These are phyloP conservation scores for Fulica atra DNA, from an alignment of 2,113 vertebrate genomes.

Conservation along the genomic window DNA sequence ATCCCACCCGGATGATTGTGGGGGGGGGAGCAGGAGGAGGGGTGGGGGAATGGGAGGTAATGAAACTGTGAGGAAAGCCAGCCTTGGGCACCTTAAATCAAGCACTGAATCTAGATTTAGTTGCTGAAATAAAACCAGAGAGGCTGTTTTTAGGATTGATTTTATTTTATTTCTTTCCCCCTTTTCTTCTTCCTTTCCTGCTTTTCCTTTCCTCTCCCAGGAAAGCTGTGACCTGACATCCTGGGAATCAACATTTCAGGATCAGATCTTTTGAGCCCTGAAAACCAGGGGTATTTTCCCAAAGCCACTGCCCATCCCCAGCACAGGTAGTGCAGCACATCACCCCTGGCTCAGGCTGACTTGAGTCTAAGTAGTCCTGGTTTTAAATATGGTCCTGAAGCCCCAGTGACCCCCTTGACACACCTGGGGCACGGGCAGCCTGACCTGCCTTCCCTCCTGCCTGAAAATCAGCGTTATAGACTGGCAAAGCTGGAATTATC, in stretches of 20 bases:
- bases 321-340: background rate
- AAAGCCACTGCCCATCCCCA: background rate
- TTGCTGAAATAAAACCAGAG: background rate
- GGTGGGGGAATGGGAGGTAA: background rate
- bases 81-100: background rate
- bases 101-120: background rate
- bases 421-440: background rate
- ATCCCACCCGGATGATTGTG: rapidly evolving
- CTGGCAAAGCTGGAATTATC: background rate
- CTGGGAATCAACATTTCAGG: background rate
- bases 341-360: no score
- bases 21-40: background rate
- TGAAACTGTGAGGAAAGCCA: background rate
- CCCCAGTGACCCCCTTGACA: background rate
- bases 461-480: background rate
- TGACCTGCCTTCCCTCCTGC: background rate
- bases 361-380: background rate
- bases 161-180: background rate
- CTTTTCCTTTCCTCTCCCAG: background rate
- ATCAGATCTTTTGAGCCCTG: background rate
- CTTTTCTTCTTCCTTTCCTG: background rate
- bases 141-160: background rate
- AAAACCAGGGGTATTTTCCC: background rate
- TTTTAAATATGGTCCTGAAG: background rate
- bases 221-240: background rate